phyloP scores from a whole-genome alignment of 2,888 invertebrate species.

The Elysia crispata region DNA sequence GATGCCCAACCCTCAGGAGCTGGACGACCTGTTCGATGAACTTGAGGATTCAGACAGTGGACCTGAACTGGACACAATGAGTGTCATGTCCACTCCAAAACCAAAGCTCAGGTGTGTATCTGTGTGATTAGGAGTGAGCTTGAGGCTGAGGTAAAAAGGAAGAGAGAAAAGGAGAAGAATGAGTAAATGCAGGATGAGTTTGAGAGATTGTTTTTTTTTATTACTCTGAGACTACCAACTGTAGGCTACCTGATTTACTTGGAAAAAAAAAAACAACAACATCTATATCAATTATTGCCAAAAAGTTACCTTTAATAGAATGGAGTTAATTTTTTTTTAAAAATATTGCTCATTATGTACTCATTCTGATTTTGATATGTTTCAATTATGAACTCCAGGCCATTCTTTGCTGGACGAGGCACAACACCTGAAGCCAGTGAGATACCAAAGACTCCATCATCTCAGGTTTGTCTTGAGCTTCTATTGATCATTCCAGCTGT shows the following conservation, averaged over 20 bases:
- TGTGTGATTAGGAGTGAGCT: neutral
- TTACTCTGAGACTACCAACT: too few species aligned
- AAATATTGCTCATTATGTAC: too few species aligned
- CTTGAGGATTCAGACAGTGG: constrained; percentile 97
- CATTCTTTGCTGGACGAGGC: constrained; percentile 88
- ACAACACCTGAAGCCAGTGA: constrained; percentile 63
- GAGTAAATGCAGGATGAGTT: neutral
- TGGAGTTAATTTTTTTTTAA: too few species aligned
- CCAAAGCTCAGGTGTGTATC: constrained; percentile 84
- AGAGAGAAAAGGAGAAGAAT: neutral
- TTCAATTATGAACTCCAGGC: constrained; percentile 79
- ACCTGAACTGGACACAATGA: constrained; percentile 93
- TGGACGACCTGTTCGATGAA: constrained; percentile 94
- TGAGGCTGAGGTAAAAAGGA: neutral
- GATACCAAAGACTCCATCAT: constrained; percentile 34
- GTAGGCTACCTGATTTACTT: too few species aligned
- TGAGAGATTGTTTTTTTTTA: constrained; percentile 46
- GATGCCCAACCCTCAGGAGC: constrained; percentile 69
- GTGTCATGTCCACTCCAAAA: constrained; percentile 97
- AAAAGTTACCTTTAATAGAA: too few species aligned
- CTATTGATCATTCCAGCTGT: too few species aligned
- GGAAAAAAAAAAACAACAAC: too few species aligned
- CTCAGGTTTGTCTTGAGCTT: constrained; percentile 32
- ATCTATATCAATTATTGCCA: too few species aligned
- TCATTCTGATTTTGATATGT: too few species aligned